Evolutionary conservation across 2,888 invertebrate species (phyloP).

Genomic region (Mechanitis messenoides): DNA sequence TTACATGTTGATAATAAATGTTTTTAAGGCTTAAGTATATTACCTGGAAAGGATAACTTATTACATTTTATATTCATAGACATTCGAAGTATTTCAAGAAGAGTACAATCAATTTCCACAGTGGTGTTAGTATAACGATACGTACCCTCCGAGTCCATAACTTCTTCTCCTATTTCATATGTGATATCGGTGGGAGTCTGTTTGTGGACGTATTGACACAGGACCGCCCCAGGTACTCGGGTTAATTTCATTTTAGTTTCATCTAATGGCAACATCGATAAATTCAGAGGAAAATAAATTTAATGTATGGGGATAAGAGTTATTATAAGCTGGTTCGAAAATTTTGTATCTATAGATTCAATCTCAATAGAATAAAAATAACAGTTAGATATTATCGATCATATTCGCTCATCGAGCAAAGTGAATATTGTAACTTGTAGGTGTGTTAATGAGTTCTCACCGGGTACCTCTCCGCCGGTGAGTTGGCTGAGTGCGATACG

Average conservation of each 20-base stretch:
- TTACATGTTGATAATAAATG: no score
- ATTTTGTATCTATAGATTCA: no score
- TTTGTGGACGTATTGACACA: conserved; percentile 49
- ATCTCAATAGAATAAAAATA: no score
- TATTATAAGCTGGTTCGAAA: no score
- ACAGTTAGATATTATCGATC: no score
- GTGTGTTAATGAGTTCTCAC: conserved; percentile 32
- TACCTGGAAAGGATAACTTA: no score
- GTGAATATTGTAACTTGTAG: not conserved
- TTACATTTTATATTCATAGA: no score
- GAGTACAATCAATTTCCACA: no score
- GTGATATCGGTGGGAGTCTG: conserved; percentile 41
- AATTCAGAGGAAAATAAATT: not conserved
- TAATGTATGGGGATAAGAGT: no score
- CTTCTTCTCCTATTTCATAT: conserved; percentile 62
- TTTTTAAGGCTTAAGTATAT: no score
- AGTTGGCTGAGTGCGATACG: conserved; percentile 61
- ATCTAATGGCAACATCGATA: conserved; percentile 39
- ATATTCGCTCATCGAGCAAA: no score
- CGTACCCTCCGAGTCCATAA: conserved; percentile 39
- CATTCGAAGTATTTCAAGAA: no score
- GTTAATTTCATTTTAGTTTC: conserved; percentile 54
- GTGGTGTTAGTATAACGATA: not conserved
- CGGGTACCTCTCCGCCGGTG: conserved; percentile 54
- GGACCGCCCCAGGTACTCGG: conserved; percentile 53